A percentile compares a stretch with the other conserved stretches of the same genome.
phyloP scores from a whole-genome alignment of 1,140 invertebrate species.

The Thaumetopoea pityocampa region DNA sequence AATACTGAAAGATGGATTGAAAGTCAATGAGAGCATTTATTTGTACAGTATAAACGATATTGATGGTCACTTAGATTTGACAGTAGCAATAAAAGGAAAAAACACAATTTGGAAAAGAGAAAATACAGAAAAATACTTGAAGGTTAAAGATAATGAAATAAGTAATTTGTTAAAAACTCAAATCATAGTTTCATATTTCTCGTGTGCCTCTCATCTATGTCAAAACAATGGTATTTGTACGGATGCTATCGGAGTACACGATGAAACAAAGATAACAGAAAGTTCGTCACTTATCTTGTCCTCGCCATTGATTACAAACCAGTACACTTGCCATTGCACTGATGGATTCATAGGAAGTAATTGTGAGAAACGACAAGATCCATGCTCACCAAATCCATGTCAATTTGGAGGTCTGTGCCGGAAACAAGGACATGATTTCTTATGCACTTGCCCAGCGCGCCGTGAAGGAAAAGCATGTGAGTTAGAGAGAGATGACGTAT shows the following conservation, averaged over 20 bases:
- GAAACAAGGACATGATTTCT: conserved; percentile 87
- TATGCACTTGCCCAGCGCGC: conserved; percentile 86
- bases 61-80: conserved; percentile 81
- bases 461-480: conserved; percentile 91
- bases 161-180: conserved; percentile 77
- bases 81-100: conserved; percentile 79
- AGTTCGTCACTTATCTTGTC: conserved; percentile 88
- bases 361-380: conserved; percentile 91
- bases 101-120: conserved; percentile 78
- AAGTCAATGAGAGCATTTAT: conserved; percentile 79
- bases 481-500: conserved; percentile 87
- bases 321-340: conserved; percentile 87
- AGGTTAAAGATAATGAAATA: conserved; percentile 80
- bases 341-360: conserved; percentile 86
- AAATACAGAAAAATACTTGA: conserved; percentile 79
- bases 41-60: conserved; percentile 86
- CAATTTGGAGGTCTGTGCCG: conserved; percentile 87
- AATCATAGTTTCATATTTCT: conserved; percentile 82
- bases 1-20: conserved; percentile 80
- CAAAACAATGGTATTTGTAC: conserved; percentile 87
- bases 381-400: conserved; percentile 94
- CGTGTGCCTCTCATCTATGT: conserved; percentile 82
- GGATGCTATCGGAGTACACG: conserved; percentile 82
- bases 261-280: conserved; percentile 83
- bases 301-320: conserved; percentile 85